Conservation (phyloP, 2,888 invertebrate genomes). For the Drosophila eohydei region DNA sequence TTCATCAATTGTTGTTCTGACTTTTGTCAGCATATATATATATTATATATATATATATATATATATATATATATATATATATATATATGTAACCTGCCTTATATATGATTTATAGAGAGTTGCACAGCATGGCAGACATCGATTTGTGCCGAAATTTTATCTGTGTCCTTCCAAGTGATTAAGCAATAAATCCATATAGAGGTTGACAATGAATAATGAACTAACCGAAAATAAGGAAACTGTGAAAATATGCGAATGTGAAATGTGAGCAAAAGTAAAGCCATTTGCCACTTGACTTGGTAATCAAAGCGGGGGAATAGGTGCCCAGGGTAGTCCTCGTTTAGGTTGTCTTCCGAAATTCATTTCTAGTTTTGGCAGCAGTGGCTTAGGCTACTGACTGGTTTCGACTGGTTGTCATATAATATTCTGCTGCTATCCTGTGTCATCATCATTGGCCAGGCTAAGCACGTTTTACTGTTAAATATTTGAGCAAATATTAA, state of each 20-base stretch:
- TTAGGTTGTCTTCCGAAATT: constrained; percentile 5
- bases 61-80: constrained; percentile 6
- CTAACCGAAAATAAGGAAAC: constrained; percentile 11
- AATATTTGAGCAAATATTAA: constrained; percentile 72
- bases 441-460: constrained; percentile 36
- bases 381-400: constrained; percentile 21
- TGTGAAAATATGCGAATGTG: constrained; percentile 34
- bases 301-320: background rate
- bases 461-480: constrained; percentile 61
- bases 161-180: constrained; percentile 76
- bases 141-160: constrained; percentile 53
- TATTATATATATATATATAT: constrained; percentile 1
- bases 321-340: background rate
- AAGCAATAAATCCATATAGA: constrained; percentile 71
- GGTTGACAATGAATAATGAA: constrained; percentile 75
- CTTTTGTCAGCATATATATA: constrained; percentile 10
- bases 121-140: constrained; percentile 9
- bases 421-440: constrained; percentile 17
- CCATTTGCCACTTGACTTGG: constrained; percentile 41
- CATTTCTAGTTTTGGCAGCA: constrained; percentile 23
- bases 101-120: constrained; percentile 62
- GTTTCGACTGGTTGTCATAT: constrained; percentile 8
- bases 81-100: background rate
- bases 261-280: constrained; percentile 41
- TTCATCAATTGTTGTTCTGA: constrained; percentile 13